Percentiles rank a stretch among this genome's conserved stretches.
Evolutionary conservation across 2,888 invertebrate species (phyloP).

Genomic region (Caenorhabditis angaria): DNA sequence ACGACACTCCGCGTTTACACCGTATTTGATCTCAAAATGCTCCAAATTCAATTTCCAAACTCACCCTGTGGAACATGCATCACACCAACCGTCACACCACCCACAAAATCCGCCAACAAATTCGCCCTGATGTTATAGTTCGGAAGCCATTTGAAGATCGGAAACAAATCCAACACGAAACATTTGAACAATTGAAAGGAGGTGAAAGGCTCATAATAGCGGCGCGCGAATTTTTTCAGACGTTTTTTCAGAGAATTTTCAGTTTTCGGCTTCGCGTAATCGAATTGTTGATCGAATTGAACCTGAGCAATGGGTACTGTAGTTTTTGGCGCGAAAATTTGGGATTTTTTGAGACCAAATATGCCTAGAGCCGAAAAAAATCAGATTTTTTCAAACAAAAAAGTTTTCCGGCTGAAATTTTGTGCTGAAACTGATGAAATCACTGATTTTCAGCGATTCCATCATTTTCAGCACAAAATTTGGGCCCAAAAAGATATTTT

Average conservation of each 20-base stretch:
- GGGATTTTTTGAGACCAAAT: too few relatives aligned
- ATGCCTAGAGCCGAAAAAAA: too few relatives aligned
- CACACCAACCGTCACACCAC: slow-evolving; percentile 87
- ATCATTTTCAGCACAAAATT: too few relatives aligned
- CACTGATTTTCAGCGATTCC: too few relatives aligned
- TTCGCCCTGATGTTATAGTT: slow-evolving; percentile 73
- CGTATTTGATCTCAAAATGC: too few relatives aligned
- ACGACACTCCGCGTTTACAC: too few relatives aligned
- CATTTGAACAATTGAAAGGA: neutral
- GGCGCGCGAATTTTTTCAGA: neutral
- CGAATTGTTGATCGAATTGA: neutral
- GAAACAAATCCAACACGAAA: slow-evolving; percentile 53
- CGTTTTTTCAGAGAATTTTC: neutral
- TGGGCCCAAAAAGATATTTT: too few relatives aligned
- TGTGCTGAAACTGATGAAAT: too few relatives aligned
- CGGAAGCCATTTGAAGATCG: slow-evolving; percentile 72
- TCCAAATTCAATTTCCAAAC: neutral
- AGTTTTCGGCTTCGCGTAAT: neutral
- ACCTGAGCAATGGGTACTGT: too few relatives aligned
- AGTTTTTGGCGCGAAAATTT: too few relatives aligned
- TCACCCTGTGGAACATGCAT: slow-evolving; percentile 88
- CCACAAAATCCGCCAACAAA: slow-evolving; percentile 81
- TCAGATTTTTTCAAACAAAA: too few relatives aligned
- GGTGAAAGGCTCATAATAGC: neutral
- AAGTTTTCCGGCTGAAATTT: too few relatives aligned